Base-by-base conservation (phyloP, 2,113 vertebrate genomes). In the Sebastes fasciatus region DNA sequence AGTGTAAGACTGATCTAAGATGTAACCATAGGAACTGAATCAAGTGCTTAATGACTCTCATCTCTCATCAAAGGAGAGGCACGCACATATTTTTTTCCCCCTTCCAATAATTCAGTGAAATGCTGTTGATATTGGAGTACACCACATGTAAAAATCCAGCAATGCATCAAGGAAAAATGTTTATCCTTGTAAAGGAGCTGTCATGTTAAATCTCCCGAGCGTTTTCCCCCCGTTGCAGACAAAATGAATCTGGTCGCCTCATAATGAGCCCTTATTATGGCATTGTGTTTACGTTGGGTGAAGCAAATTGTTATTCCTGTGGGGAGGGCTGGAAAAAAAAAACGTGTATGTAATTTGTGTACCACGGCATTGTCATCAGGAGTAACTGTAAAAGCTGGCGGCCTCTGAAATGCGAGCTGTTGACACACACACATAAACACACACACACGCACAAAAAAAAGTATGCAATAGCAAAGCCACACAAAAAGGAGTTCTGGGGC, bases 261-360 rank as follows among this genome's bases (percentile, higher is more conserved):
- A 90, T 93, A 91, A 93, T 87, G 89, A 89, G 87, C 65, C 63
- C 76, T 88, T 92, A 88, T 90, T 91, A 89, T 86, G 84, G 83
- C 74, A 88, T 89, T 87, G 87, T 91, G 87, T 93, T 91, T 91
- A 85, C 80, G 83, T 90, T 88, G 75, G 85, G 87, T 21, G 73
- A 89, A 90, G 85, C 88, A 92, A 93, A 91, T 91, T 88, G 87
- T 80, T 90, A 82, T 90, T 87, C 79, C 85, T 84, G 72, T 84
- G 84, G 82, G 80, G 78, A 77, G 69, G 16, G 77, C 54, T 75
- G 71, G 34, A 8, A 54, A 89, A 87, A 87, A 88, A 83, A 90
- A 79, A 62, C 34, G 70, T n/a, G 67, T 87, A 80, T 91, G 80
- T 87, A 80, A 91, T 93, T 89, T 91, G 62, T 86, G 88, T 43